These are phyloP conservation scores for Planiliza haematocheilus DNA, from an alignment of 2,113 vertebrate species.

Conservation along the genomic window DNA sequence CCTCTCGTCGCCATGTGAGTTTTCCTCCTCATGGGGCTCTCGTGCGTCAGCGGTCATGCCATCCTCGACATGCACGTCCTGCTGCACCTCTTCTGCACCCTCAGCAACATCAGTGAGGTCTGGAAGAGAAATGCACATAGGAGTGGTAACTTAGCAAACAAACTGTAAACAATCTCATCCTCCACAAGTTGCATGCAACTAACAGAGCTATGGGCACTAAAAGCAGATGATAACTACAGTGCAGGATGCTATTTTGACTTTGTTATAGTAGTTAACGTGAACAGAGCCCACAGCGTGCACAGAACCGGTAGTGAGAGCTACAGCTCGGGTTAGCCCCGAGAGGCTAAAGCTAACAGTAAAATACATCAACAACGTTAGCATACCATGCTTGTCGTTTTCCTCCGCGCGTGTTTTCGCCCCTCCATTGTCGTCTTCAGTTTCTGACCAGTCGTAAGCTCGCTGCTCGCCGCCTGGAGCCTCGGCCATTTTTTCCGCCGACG, in stretches of 20 bases:
- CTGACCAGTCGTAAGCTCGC: slow-evolving; percentile 64
- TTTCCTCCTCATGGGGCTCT: not conserved
- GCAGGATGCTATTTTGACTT: not conserved
- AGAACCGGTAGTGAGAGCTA: slow-evolving; percentile 9
- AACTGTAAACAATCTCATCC: not conserved
- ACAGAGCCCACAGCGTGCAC: slow-evolving; percentile 15
- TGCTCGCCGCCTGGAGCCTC: slow-evolving; percentile 44
- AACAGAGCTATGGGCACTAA: not conserved
- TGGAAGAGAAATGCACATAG: slow-evolving; percentile 33
- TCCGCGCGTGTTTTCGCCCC: slow-evolving; percentile 13
- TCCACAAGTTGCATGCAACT: not conserved
- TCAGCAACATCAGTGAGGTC: slow-evolving; percentile 23
- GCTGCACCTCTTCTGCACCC: slow-evolving; percentile 22
- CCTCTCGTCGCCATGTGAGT: not conserved
- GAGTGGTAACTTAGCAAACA: slow-evolving; percentile 24
- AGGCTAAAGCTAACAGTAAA: slow-evolving; percentile 58
- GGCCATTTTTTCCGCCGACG: slow-evolving; percentile 54
- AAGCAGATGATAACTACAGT: not conserved
- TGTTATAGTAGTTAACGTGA: slow-evolving; percentile 9
- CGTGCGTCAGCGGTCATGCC: slow-evolving; percentile 9
- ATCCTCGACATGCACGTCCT: slow-evolving; percentile 20
- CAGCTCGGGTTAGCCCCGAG: slow-evolving; percentile 34
- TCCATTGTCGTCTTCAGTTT: slow-evolving; percentile 58
- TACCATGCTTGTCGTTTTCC: slow-evolving; percentile 63
- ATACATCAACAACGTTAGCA: slow-evolving; percentile 57